These are phyloP conservation scores for Rattus rattus DNA, from an alignment of 2,113 vertebrate species.

Conservation along the genomic window DNA sequence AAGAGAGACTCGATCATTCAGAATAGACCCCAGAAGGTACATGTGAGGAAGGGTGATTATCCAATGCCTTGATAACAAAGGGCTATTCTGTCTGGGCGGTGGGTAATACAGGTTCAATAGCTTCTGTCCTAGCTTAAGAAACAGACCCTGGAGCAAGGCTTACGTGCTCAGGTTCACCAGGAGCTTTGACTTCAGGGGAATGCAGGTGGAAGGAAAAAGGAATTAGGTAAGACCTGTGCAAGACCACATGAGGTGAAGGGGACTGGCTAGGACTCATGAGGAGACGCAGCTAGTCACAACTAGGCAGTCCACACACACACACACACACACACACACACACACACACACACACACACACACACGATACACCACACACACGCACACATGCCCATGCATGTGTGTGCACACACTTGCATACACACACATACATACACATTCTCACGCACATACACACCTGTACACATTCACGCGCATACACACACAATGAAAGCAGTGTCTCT, in stretches of 20 bases:
- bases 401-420: too few species aligned
- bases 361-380: too few species aligned
- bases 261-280: not conserved
- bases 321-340: not conserved
- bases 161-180: not conserved
- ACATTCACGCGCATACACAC: not conserved
- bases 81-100: not conserved
- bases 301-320: not conserved
- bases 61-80: constrained; percentile 11
- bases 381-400: not conserved
- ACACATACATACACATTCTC: not conserved
- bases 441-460: not conserved
- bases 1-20: not conserved
- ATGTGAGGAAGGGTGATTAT: not conserved
- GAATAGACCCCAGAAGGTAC: not conserved
- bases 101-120: not conserved
- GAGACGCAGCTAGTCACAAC: not conserved
- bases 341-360: not conserved
- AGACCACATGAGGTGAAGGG: not conserved
- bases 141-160: not conserved
- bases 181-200: not conserved
- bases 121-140: not conserved
- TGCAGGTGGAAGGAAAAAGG: not conserved
- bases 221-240: not conserved
- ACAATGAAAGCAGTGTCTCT: not conserved